These are phyloP conservation scores for Macrostomum cliftonense DNA, from an alignment of 2,888 invertebrate species.

Conservation along the genomic window DNA sequence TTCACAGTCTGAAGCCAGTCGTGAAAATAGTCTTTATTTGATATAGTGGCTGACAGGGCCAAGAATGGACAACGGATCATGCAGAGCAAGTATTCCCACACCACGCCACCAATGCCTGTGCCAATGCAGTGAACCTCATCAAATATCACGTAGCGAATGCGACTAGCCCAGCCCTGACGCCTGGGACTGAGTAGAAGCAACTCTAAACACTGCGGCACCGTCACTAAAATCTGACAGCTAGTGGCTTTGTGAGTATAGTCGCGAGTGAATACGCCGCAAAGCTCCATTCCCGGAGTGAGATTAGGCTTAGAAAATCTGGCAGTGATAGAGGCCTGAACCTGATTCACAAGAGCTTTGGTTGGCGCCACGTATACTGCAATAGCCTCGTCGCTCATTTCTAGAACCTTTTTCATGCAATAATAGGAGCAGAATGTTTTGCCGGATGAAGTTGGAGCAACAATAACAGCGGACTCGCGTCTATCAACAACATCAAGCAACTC, in stretches of 20 bases:
- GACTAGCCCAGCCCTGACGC: conserved; percentile 4
- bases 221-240: conserved; percentile 10
- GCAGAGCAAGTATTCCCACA: conserved; percentile 8
- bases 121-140: conserved; percentile 10
- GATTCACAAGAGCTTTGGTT: conserved; percentile 11
- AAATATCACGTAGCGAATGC: conserved; percentile 8
- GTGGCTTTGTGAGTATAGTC: conserved; percentile 6
- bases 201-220: conserved; percentile 9
- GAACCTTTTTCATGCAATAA: conserved; percentile 9
- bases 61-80: conserved; percentile 10
- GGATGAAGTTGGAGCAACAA: conserved; percentile 10
- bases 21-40: conserved; percentile 1
- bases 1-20: conserved; percentile 6
- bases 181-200: conserved; percentile 4
- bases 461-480: conserved; percentile 8
- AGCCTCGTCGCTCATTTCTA: conserved; percentile 4
- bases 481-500: conserved; percentile 10
- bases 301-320: conserved; percentile 1
- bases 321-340: conserved; percentile 3
- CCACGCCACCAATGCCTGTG: conserved; percentile 2
- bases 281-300: neutral
- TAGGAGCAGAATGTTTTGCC: conserved; percentile 11
- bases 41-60: conserved; percentile 9
- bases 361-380: conserved; percentile 9
- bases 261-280: conserved; percentile 10